Conservation (phyloP, 2,888 invertebrate species). For the Dolichomitus sp. region DNA sequence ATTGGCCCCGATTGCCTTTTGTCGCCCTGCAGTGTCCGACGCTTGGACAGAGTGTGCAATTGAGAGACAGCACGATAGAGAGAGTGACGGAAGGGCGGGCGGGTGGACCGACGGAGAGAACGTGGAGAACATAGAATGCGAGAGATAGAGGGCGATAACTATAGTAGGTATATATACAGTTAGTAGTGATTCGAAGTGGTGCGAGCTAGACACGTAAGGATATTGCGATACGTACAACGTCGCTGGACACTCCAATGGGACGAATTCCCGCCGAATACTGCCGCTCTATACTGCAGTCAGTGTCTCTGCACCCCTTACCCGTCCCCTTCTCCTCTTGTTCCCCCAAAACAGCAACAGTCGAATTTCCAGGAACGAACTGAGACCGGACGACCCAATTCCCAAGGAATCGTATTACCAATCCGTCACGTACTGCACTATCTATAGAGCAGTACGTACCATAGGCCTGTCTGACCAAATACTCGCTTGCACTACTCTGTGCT, state of each 20-base stretch:
- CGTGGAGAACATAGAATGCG: constrained; percentile 45
- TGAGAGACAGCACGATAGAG: constrained; percentile 39
- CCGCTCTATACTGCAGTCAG: constrained; percentile 53
- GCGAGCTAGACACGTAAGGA: constrained; percentile 53
- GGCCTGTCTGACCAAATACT: constrained; percentile 24
- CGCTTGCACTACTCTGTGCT: constrained; percentile 21
- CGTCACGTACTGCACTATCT: constrained; percentile 41
- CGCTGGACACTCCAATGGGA: constrained; percentile 70
- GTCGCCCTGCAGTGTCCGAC: constrained; percentile 74
- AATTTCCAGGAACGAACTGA: constrained; percentile 55
- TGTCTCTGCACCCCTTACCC: constrained; percentile 21
- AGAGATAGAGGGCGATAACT: constrained; percentile 31
- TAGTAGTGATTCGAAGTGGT: constrained; percentile 35
- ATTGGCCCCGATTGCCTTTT: constrained; percentile 84
- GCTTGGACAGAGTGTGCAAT: constrained; percentile 53
- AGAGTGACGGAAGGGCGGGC: neutral
- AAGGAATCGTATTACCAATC: constrained; percentile 61
- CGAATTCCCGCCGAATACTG: constrained; percentile 76
- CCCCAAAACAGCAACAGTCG: constrained; percentile 41
- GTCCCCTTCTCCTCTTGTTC: neutral
- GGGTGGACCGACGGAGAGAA: constrained; percentile 4
- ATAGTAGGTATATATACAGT: constrained; percentile 7
- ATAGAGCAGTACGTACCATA: constrained; percentile 1
- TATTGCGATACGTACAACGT: constrained; percentile 58
- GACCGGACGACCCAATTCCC: constrained; percentile 66